Base-by-base conservation (phyloP, 2,797 vertebrate genomes). In the Oophaga sylvatica region DNA sequence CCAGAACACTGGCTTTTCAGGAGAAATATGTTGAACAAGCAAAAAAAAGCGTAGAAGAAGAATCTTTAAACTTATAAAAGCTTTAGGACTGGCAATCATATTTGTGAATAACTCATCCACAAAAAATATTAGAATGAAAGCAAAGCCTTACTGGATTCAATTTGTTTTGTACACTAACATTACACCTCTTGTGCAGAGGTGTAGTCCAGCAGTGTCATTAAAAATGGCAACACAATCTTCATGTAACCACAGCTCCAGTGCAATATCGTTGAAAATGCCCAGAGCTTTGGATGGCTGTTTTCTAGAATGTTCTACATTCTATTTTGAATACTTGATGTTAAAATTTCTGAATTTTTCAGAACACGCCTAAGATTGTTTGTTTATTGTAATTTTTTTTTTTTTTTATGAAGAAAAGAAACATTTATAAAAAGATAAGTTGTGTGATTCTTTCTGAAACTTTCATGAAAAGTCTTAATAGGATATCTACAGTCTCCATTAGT, bases 1-100 rank as follows among this genome's bases (percentile, higher is more conserved):
- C 79, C 92, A 99, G 98, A 89, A 96, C 97, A 0, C 95, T 98
- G 62, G 96, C 96, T 35, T 94, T 99, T 86, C 97, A 99, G 91
- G 98, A 99, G 92, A 96, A 93, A 91, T 99, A 98, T 90, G 91
- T 98, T 90, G 94, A 94, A 90, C 92, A 93, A 10, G 88, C 92
- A 85, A 92, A 94, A 87, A 95, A 94, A 92, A 94, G 95, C 0
- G 92, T 97, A 91, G 95, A 97, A 86, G 96, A 97, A 89, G 97
- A 99, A 93, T 92, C 95, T 89, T 96, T 96, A 96, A 93, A 96
- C 68, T 92, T 96, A 17, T 96, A 91, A 29, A 26, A 9, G 5
- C 2, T 59, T 56, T 22, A 26, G 26, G 26, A 26, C 26, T 26
- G 26, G 26, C 26, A 26, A 26, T 26, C 26, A 67, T 5, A 71